These are phyloP conservation scores for Parascotia fuliginaria DNA, from an alignment of 2,888 invertebrate species.

Conservation along the genomic window DNA sequence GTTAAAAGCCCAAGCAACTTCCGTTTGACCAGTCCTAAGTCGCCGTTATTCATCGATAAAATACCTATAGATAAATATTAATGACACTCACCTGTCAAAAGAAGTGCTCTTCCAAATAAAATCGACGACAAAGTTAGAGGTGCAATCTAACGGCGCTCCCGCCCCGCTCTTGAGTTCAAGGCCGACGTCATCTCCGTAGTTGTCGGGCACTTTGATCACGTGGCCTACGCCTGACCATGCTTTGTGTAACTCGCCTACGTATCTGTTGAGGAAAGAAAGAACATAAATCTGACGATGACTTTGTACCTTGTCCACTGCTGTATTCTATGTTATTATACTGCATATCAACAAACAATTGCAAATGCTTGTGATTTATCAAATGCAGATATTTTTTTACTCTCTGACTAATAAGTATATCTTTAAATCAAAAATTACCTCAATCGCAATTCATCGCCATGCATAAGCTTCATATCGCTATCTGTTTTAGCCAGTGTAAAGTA, in stretches of 20 bases:
- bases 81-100: conserved; percentile 91
- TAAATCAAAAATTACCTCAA: conserved; percentile 84
- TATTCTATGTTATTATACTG: neutral
- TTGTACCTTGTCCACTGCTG: too few species aligned
- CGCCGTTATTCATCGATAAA: too few species aligned
- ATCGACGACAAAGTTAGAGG: conserved; percentile 98
- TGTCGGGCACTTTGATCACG: conserved; percentile 97
- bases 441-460: conserved; percentile 99
- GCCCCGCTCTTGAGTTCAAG: conserved; percentile 97
- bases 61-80: too few species aligned
- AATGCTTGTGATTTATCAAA: too few species aligned
- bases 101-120: conserved; percentile 99
- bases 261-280: conserved; percentile 74
- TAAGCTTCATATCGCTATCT: conserved; percentile 98
- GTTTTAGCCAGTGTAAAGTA: conserved; percentile 99
- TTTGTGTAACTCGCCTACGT: conserved; percentile 96
- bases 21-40: too few species aligned
- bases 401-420: neutral
- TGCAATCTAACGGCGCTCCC: conserved; percentile 97
- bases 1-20: too few species aligned
- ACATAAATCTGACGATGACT: neutral
- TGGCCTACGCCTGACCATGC: conserved; percentile 99
- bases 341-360: too few species aligned
- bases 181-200: conserved; percentile 99
- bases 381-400: too few species aligned